Conservation (phyloP, 1,140 invertebrate species). For the Drosophila neocordata region DNA sequence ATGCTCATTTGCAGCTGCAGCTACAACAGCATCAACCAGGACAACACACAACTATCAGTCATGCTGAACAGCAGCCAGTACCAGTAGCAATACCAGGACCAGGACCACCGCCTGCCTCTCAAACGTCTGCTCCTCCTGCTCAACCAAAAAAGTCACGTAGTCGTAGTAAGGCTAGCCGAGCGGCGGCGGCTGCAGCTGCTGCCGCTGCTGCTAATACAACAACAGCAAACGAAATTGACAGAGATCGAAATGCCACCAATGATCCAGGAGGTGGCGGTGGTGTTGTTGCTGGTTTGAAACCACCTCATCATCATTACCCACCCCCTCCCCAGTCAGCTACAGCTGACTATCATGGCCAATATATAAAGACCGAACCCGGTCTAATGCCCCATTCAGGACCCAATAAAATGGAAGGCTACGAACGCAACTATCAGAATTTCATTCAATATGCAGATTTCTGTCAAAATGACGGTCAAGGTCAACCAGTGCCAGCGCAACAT, state of each 20-base stretch:
- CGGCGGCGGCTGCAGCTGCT: slow-evolving; percentile 53
- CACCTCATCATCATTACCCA: slow-evolving; percentile 65
- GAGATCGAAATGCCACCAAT: slow-evolving; percentile 73
- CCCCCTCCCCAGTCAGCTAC: slow-evolving; percentile 49
- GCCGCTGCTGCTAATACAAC: slow-evolving; percentile 34
- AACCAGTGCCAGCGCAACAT: slow-evolving; percentile 61
- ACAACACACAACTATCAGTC: slow-evolving; percentile 72
- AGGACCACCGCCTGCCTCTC: neutral
- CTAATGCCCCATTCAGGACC: slow-evolving; percentile 62
- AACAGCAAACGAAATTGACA: slow-evolving; percentile 61
- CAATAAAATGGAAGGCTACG: slow-evolving; percentile 82
- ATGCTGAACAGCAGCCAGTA: slow-evolving; percentile 45
- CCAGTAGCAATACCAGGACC: slow-evolving; percentile 13
- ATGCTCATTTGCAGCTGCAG: slow-evolving; percentile 62
- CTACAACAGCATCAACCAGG: slow-evolving; percentile 72
- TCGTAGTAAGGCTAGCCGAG: slow-evolving; percentile 62
- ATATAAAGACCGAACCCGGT: slow-evolving; percentile 79
- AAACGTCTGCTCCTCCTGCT: neutral
- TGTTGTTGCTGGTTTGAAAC: slow-evolving; percentile 46
- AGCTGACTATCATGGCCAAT: slow-evolving; percentile 70
- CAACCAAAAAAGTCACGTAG: slow-evolving; percentile 58
- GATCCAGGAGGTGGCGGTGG: slow-evolving; percentile 70
- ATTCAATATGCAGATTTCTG: slow-evolving; percentile 82
- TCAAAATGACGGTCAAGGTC: slow-evolving; percentile 78
- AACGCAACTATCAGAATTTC: slow-evolving; percentile 82